phyloP scores from a whole-genome alignment of 2,888 invertebrate genomes.

The Agrochola circellaris region DNA sequence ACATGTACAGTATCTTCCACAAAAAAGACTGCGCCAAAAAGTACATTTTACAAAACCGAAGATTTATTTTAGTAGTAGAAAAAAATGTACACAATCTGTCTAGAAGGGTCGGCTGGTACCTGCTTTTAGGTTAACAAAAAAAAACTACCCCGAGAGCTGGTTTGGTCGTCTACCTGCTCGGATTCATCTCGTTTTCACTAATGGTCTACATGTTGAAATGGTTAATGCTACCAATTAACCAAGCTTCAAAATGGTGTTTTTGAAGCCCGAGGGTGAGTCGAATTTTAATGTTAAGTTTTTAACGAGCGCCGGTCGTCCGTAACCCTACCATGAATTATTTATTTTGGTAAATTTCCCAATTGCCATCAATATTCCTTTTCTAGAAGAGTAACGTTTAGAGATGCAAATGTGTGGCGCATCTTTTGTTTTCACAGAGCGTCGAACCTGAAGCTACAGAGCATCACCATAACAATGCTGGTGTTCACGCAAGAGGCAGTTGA shows the following conservation, averaged over 20 bases:
- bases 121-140: conserved; percentile 83
- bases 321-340: conserved; percentile 83
- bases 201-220: conserved; percentile 83
- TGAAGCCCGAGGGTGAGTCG: conserved; percentile 80
- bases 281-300: conserved; percentile 82
- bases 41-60: conserved; percentile 37
- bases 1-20: conserved; percentile 10
- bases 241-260: conserved; percentile 82
- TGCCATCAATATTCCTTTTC: conserved; percentile 73
- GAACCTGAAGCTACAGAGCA: conserved; percentile 80
- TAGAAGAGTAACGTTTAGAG: conserved; percentile 73
- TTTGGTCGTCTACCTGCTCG: conserved; percentile 86
- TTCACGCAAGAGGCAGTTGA: conserved; percentile 86
- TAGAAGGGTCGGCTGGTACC: conserved; percentile 83
- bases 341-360: conserved; percentile 77
- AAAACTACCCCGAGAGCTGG: conserved; percentile 79
- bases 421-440: conserved; percentile 85
- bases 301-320: conserved; percentile 72
- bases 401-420: conserved; percentile 82
- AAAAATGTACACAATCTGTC: conserved; percentile 72
- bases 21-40: conserved; percentile 37
- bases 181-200: conserved; percentile 83
- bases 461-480: conserved; percentile 87
- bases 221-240: conserved; percentile 88
- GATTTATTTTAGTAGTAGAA: conserved; percentile 67